Evolutionary conservation across 2,888 invertebrate species (phyloP), one percentile per base, ranked within the genome.

Genomic region (Aporophyla lueneburgensis): DNA sequence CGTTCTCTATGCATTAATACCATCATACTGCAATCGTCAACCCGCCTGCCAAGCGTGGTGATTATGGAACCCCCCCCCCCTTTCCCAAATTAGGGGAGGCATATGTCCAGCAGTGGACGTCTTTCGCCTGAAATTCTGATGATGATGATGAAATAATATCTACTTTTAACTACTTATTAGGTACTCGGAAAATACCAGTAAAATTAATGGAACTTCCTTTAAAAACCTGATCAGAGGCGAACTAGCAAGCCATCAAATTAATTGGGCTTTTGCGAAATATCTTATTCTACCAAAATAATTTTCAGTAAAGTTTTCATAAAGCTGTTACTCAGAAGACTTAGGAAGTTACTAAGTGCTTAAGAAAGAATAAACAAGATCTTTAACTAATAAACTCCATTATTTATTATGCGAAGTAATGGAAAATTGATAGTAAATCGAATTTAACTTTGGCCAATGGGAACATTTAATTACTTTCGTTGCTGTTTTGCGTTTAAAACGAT

Each of bases 341-440:
- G 59, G 72, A 76, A 83, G 86, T 83, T 83, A 71, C 56, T 19
- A 69, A 82, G 77, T 67, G 74, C 74, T 86, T 82, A 61, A 62
- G 70, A 78, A 83, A 83, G 70, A 86, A 86, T 84, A 82, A 86
- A 84, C 86, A 83, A 86, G 83, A 73, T 72, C n/a, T 82, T 71
- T 74, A 68, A 69, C 53, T 56, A 74, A 69, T 76, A 76, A 74
- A 78, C 53, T 82, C 67, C 59, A 58, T 82, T 81, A 83, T 85
- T 83, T 82, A 83, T 65, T 70, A 76, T 33, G 46, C 70, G 62
- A 51, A 75, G 68, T 74, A 63, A 68, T 81, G 66, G 69, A 56
- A 83, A 78, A 73, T 86, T 72, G 56, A 86, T 81, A 71, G 72
- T 85, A 40, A 73, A 81, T 71, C 56, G 86, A 85, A 76, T 85